phyloP scores from a whole-genome alignment of 2,888 invertebrate species.

The Azorinus chamasolen region DNA sequence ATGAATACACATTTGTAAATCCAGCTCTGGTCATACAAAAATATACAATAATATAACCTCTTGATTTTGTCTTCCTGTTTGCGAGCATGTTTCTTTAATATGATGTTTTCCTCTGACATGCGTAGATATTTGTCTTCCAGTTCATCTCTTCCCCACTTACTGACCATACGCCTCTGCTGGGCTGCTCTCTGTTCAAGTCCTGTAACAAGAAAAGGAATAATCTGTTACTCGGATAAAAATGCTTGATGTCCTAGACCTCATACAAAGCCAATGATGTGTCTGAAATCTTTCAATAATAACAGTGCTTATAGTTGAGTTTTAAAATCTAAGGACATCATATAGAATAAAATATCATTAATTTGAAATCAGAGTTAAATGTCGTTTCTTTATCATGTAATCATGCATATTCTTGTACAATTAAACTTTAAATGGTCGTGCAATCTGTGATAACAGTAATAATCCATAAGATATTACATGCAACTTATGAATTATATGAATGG shows the following conservation, averaged over 20 bases:
- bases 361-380: too few species aligned
- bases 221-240: background rate
- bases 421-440: too few species aligned
- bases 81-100: slow-evolving; percentile 89
- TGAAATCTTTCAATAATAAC: too few species aligned
- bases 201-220: slow-evolving; percentile 10
- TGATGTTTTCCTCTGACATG: slow-evolving; percentile 89
- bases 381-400: too few species aligned
- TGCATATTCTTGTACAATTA: too few species aligned
- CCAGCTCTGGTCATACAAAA: too few species aligned
- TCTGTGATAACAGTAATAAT: too few species aligned
- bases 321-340: background rate
- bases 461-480: background rate
- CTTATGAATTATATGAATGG: background rate
- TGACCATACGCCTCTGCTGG: slow-evolving; percentile 77
- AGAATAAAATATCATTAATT: background rate
- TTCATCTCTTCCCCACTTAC: slow-evolving; percentile 89
- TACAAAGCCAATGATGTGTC: too few species aligned
- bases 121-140: slow-evolving; percentile 90
- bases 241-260: background rate
- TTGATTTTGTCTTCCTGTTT: slow-evolving; percentile 90
- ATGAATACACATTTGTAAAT: too few species aligned
- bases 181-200: slow-evolving; percentile 72
- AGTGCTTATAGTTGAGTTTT: too few species aligned
- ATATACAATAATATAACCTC: too few species aligned